Evolutionary conservation across 2,888 invertebrate species (phyloP).

Genomic region (Zaprionus bogoriensis): DNA sequence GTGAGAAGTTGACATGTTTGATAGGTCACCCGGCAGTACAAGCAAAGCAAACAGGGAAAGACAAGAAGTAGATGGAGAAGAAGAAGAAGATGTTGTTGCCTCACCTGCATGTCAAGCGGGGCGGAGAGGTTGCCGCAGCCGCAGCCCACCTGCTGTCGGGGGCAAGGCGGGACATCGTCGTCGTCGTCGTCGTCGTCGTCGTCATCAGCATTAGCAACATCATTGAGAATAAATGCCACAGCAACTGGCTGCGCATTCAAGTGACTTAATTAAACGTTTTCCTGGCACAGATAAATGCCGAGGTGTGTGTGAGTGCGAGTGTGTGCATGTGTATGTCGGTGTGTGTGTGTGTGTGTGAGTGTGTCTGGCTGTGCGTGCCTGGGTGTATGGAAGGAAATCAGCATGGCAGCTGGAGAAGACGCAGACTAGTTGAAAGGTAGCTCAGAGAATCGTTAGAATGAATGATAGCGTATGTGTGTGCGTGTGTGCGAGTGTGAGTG

Average conservation of each 20-base stretch:
- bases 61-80: background rate
- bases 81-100: constrained; percentile 5
- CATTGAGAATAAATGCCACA: constrained; percentile 75
- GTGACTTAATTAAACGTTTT: constrained; percentile 74
- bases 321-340: background rate
- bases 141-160: too few relatives aligned
- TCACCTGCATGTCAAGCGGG: background rate
- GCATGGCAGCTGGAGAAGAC: constrained; percentile 9
- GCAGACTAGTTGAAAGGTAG: constrained; percentile 38
- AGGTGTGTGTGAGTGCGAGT: constrained; percentile 12
- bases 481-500: constrained; percentile 17
- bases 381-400: constrained; percentile 30
- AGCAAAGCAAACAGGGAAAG: constrained; percentile 29
- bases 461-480: constrained; percentile 45
- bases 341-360: constrained; percentile 6
- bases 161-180: background rate
- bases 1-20: constrained; percentile 41
- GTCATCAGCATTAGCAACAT: constrained; percentile 72
- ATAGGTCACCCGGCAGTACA: constrained; percentile 47
- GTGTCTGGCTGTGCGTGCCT: constrained; percentile 16
- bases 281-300: constrained; percentile 63
- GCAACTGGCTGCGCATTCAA: constrained; percentile 70
- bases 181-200: constrained; percentile 20
- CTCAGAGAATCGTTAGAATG: constrained; percentile 45
- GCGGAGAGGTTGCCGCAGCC: too few relatives aligned